Base-by-base conservation (phyloP, 2,888 invertebrate species). In the Drosophila pseudotakahashii region DNA sequence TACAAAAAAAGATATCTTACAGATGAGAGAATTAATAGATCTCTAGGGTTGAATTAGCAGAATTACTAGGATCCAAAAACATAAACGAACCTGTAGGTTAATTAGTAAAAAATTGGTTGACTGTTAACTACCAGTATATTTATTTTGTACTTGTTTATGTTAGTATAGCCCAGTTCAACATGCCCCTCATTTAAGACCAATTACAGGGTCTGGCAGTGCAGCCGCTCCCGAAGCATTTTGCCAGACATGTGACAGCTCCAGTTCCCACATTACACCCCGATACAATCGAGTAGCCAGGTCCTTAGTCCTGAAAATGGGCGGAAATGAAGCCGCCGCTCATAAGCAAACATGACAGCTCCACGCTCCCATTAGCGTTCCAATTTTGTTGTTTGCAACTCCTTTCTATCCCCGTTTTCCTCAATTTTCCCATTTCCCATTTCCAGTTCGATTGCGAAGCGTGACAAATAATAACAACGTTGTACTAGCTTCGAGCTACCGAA, bases 401-500 rank as follows among this genome's bases (percentile, higher is more conserved):
- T 45, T 19, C 34, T 26, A 7, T 9, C 14, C 39, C 41, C 16
- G 7, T 41, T 54, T 41, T 47, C 13, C 30, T 11, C 34, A 16
- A 14, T 32, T 61, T 34, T 62, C 41, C 47, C 37, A 36, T 36
- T 66, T 45, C 55, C 66, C 59, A 78, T 74, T 34, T 48, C 16
- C 72, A 75, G 76, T 68, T 78, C 75, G 76, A 80, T 81, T 73
- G 69, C 53, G 85, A 48, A 76, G 89, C 88, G 85, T 79, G 85
- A 88, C 86, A 86, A 81, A 79, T 73, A 78, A 79, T 62, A 84
- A 64, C 73, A 73, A 32, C 11, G 7, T 7, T 7, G 30, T 30
- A 48, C 34, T 34, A n/a, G n/a, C 37, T 39, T 19, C 58, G 57
- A 30, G 68, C 60, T 53, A 47, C 16, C 39, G 54, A 68, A 67